These are phyloP conservation scores for Aurelia aurita complex sp. Pacific DNA, from an alignment of 30 jellyfish, hydroid and myxozoan species.

Conservation along the genomic window DNA sequence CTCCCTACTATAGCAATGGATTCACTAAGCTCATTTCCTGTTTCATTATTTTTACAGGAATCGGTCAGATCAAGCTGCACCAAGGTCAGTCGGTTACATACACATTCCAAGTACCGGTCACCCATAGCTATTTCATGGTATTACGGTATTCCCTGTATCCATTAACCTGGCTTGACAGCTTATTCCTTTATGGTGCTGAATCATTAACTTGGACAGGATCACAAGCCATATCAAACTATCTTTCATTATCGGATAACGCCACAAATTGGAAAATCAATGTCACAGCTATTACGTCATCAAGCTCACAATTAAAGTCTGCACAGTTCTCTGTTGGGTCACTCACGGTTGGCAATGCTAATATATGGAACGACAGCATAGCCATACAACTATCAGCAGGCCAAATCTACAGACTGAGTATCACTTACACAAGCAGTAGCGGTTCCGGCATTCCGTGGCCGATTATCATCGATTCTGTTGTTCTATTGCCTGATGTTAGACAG, in stretches of 20 bases:
- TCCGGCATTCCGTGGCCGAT: slow-evolving; percentile 95
- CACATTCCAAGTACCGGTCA: slow-evolving; percentile 76
- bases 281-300: slow-evolving; percentile 16
- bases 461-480: slow-evolving; percentile 72
- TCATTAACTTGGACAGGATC: slow-evolving; percentile 82
- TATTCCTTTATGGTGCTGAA: slow-evolving; percentile 82
- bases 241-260: slow-evolving; percentile 68
- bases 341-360: slow-evolving; percentile 67
- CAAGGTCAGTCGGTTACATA: slow-evolving; percentile 45
- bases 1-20: too few relatives aligned
- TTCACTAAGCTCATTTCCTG: too few relatives aligned
- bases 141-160: slow-evolving; percentile 91
- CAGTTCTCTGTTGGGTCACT: slow-evolving; percentile 57
- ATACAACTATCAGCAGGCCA: slow-evolving; percentile 36
- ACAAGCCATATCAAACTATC: slow-evolving; percentile 18
- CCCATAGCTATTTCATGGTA: slow-evolving; percentile 56
- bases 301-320: background rate
- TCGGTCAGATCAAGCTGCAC: slow-evolving; percentile 49
- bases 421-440: slow-evolving; percentile 44
- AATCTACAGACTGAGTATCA: slow-evolving; percentile 56
- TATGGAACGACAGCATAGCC: slow-evolving; percentile 58
- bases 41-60: slow-evolving; percentile 7
- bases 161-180: slow-evolving; percentile 64
- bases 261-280: slow-evolving; percentile 59
- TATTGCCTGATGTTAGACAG: slow-evolving; percentile 72